phyloP scores from a whole-genome alignment of 2,888 invertebrate species.

The Koerneria pararmatus region DNA sequence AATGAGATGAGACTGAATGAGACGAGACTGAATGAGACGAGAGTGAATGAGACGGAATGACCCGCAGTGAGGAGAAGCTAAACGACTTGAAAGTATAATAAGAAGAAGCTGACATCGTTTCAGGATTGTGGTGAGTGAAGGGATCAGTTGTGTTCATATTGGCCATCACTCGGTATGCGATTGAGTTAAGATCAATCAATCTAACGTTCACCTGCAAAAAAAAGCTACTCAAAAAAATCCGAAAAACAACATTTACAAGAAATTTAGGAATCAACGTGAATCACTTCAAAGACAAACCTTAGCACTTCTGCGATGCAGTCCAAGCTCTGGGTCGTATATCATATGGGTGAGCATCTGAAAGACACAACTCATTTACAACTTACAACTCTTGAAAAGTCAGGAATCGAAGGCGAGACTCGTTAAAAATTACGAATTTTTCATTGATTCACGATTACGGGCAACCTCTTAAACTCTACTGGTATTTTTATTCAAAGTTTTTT shows the following conservation, averaged over 20 bases:
- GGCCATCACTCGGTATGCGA: slow-evolving; percentile 40
- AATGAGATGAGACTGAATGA: too few species aligned
- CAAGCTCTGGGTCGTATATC: slow-evolving; percentile 39
- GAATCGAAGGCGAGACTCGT: background rate
- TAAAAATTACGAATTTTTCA: background rate
- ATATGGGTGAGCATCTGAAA: slow-evolving; percentile 42
- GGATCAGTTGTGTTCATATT: slow-evolving; percentile 45
- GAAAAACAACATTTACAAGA: background rate
- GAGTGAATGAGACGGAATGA: too few species aligned
- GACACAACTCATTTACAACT: background rate
- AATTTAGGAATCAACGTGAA: slow-evolving; percentile 6
- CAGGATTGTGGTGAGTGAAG: slow-evolving; percentile 43
- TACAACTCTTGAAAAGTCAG: background rate
- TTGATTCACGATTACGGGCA: background rate
- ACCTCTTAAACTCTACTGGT: background rate
- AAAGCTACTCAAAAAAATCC: background rate
- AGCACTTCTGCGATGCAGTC: slow-evolving; percentile 23
- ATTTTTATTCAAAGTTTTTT: background rate
- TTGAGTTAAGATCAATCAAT: slow-evolving; percentile 44
- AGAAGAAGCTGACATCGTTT: slow-evolving; percentile 35
- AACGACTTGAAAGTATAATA: too few species aligned
- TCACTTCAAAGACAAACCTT: slow-evolving; percentile 11
- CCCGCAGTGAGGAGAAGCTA: too few species aligned
- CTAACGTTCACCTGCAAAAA: slow-evolving; percentile 23
- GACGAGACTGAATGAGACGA: too few species aligned